phyloP scores from a whole-genome alignment of 2,113 vertebrate species.

The Numida meleagris region DNA sequence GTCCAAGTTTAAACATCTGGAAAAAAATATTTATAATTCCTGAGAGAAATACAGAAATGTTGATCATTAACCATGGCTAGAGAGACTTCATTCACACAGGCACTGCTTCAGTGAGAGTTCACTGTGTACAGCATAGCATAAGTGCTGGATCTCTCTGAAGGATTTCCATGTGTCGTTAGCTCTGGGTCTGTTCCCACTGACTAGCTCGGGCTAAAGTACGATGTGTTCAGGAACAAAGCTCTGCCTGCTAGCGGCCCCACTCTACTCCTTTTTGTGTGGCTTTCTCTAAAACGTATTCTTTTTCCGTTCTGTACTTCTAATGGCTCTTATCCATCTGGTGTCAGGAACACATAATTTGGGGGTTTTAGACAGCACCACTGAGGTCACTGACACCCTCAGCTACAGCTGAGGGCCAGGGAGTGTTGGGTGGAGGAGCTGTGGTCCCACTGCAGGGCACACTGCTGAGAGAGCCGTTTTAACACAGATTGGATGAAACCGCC shows the following conservation, averaged over 20 bases:
- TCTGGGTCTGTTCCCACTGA: not conserved
- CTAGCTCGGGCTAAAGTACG: not conserved
- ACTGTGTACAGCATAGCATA: not conserved
- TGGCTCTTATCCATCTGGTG: not conserved
- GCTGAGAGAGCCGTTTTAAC: not conserved
- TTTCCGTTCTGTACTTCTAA: accelerated
- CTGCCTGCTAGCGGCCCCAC: not conserved
- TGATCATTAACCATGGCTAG: not conserved
- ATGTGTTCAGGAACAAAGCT: not conserved
- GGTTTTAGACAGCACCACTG: not conserved
- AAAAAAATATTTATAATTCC: not conserved
- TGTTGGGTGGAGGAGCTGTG: not conserved
- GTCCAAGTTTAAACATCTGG: conserved; percentile 6
- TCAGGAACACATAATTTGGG: not conserved
- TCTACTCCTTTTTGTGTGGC: no score
- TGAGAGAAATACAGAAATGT: conserved; percentile 16
- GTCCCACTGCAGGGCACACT: not conserved
- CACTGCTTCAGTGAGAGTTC: not conserved
- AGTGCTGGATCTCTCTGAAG: not conserved
- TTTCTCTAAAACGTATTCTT: not conserved
- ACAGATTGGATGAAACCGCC: not conserved
- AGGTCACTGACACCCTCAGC: not conserved
- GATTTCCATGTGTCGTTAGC: not conserved
- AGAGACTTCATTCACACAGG: not conserved
- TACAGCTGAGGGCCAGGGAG: not conserved